Base-by-base conservation (phyloP, 2,113 vertebrate genomes). In the Actinemys pallida region DNA sequence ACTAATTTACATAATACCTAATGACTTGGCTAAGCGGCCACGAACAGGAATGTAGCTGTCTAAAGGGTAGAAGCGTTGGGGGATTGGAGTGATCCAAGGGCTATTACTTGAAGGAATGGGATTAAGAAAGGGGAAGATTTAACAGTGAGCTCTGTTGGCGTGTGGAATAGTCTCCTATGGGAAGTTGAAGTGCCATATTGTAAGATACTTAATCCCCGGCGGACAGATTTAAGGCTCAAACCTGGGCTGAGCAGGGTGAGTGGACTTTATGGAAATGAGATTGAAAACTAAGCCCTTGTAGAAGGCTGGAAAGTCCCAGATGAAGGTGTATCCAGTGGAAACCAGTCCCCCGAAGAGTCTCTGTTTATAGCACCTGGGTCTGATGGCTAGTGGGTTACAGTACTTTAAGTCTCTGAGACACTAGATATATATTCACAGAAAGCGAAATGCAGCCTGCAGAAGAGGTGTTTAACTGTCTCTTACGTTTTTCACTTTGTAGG, bases 401-500 rank as follows among this genome's bases (percentile, higher is more conserved):
- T n/a, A n/a, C 35, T 65, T 35, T 17, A 69, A 9, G 62, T 35
- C 35, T 16, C 42, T 52, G 86, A 22, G 0, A 6, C 8, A 50
- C 20, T 12, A 45, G 87, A 4, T 39, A 1, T 2, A 1, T 3
- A 27, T 27, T 39, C 42, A 0, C 1, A 0, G 25, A 5, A 31
- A 2, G 3, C n/a, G 5, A 22, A 2, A 27, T n/a, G 2, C 4
- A 1, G 12, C 39, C 81, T 1, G 0, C 12, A 4, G 24, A 59
- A 81, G 56, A 27, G 16, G 16, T 50, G 45, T 85, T 85, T 94
- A 89, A 92, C 1, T 53, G 20, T n/a, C 17, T n/a, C 1, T 86
- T 1, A 53, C 20, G 87, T 92, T 95, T 92, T 84, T 49, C 16
- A 6, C 3, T 72, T 96, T 2, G 17, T 95, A 99, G 99, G 99